A percentile compares a stretch with the other conserved stretches of the same genome.
These are phyloP conservation scores for Cryptosula pallasiana DNA, from an alignment of 2,888 invertebrate species.

Conservation along the genomic window DNA sequence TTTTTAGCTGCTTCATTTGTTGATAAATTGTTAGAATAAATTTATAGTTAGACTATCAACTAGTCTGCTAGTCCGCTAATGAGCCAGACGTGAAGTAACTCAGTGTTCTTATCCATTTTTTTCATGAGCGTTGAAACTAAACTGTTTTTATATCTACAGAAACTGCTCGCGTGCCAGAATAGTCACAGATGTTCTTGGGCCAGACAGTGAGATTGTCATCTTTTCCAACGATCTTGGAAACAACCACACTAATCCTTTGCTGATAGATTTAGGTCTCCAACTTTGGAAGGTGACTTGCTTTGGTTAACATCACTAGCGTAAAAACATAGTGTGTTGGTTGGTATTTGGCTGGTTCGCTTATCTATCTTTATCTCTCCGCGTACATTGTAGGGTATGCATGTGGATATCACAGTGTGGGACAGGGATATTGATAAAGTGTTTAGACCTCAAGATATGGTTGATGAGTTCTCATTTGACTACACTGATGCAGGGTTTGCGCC, in stretches of 20 bases:
- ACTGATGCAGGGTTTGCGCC: not conserved
- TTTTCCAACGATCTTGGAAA: constrained; percentile 6
- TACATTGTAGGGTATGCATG: not conserved
- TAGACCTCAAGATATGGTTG: constrained; percentile 14
- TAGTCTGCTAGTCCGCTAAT: too few relatives aligned
- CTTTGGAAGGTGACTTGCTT: not conserved
- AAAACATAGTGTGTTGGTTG: too few relatives aligned
- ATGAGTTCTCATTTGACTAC: constrained; percentile 17
- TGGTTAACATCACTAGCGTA: too few relatives aligned
- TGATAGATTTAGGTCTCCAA: not conserved
- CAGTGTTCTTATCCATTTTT: not conserved
- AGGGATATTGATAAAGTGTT: not conserved
- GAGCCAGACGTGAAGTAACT: not conserved
- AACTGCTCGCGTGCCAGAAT: not conserved
- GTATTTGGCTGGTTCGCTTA: too few relatives aligned
- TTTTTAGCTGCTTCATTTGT: too few relatives aligned
- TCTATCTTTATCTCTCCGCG: too few relatives aligned
- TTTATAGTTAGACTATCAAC: too few relatives aligned
- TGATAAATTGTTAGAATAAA: too few relatives aligned
- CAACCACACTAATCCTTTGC: not conserved
- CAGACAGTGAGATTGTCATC: not conserved
- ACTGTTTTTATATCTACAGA: not conserved
- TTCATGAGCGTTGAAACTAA: not conserved
- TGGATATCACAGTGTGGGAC: constrained; percentile 16
- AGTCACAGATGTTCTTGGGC: not conserved